These are phyloP conservation scores for Synanthedon formicaeformis DNA, from an alignment of 2,888 invertebrate species.

Conservation along the genomic window DNA sequence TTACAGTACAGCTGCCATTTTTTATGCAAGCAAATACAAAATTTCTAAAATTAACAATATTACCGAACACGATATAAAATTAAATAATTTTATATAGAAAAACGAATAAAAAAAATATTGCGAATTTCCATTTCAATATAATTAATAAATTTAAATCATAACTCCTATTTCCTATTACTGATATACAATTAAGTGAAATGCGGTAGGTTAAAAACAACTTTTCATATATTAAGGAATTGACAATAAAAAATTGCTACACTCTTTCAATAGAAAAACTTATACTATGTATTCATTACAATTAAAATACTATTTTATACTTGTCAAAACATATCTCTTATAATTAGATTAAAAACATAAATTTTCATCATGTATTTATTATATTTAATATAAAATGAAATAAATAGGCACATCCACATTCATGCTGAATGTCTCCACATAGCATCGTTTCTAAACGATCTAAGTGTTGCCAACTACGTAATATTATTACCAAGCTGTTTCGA, in stretches of 20 bases:
- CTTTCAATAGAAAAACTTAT: conserved; percentile 24
- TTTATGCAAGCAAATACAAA: conserved; percentile 17
- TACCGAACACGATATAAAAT: conserved; percentile 24
- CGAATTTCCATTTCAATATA: conserved; percentile 21
- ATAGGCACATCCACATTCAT: conserved; percentile 61
- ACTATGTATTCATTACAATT: conserved; percentile 19
- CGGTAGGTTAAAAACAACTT: conserved; percentile 15
- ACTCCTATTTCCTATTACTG: conserved; percentile 36
- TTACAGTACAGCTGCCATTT: conserved; percentile 5
- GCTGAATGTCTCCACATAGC: conserved; percentile 42
- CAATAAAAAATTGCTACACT: conserved; percentile 16
- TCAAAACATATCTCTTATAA: conserved; percentile 35
- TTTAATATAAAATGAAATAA: conserved; percentile 50
- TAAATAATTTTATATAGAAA: conserved; percentile 23
- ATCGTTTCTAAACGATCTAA: conserved; percentile 33
- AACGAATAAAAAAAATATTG: conserved; percentile 50
- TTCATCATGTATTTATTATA: conserved; percentile 29
- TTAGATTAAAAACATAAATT: conserved; percentile 40
- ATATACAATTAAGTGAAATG: conserved; percentile 47
- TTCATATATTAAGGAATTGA: conserved; percentile 22
- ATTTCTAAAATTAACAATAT: conserved; percentile 5
- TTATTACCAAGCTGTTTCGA: too few species aligned
- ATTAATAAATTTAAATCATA: conserved; percentile 31
- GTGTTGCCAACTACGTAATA: neutral
- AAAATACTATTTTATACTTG: conserved; percentile 38